Percentiles rank a stretch among this genome's conserved stretches.
phyloP scores from a whole-genome alignment of 2,797 vertebrate species.

The Myotis findleyi region DNA sequence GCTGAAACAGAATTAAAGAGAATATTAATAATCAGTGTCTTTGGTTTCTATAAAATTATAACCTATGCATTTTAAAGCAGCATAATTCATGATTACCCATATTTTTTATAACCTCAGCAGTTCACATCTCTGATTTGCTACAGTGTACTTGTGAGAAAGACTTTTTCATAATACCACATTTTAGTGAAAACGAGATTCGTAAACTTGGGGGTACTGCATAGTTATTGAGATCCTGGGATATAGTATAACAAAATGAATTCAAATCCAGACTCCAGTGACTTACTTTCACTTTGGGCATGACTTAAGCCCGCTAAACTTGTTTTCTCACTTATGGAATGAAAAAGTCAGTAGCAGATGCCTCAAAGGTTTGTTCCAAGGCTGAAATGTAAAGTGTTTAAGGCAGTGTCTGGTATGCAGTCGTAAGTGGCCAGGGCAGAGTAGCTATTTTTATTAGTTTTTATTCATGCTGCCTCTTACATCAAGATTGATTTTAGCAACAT shows the following conservation, averaged over 20 bases:
- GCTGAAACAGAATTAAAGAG: neutral
- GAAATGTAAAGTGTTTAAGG: neutral
- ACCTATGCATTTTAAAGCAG: neutral
- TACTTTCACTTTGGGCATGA: neutral
- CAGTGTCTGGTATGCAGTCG: neutral
- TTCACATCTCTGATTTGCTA: neutral
- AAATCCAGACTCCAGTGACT: neutral
- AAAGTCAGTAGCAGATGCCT: neutral
- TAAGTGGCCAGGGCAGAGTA: neutral
- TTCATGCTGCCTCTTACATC: neutral
- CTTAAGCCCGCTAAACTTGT: neutral
- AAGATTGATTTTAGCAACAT: neutral
- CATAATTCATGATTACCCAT: neutral
- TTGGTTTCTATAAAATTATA: conserved; percentile 12
- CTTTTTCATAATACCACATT: neutral
- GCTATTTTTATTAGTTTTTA: neutral
- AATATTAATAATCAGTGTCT: neutral
- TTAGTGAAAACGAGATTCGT: neutral
- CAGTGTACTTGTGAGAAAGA: neutral
- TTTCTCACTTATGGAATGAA: neutral
- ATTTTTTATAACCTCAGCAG: neutral
- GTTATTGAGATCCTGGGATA: neutral
- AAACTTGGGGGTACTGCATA: neutral
- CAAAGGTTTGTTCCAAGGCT: neutral
- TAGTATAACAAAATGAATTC: neutral